phyloP scores from a whole-genome alignment of 1,140 invertebrate species.

The Zophobas atratus region DNA sequence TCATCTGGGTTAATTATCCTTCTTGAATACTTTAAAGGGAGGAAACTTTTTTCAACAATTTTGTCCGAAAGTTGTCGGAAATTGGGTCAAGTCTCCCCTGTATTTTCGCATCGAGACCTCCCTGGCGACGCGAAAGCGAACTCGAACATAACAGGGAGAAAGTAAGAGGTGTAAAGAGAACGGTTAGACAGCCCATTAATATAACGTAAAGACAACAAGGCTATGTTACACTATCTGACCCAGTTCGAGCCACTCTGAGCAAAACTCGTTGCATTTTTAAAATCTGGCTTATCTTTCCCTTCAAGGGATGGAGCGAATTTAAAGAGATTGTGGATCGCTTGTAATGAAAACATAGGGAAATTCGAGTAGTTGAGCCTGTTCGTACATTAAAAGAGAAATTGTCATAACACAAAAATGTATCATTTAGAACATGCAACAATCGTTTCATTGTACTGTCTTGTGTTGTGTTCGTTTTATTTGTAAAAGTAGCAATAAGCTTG shows the following conservation, averaged over 20 bases:
- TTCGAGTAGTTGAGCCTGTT: too few species aligned
- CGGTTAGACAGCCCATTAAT: constrained; percentile 40
- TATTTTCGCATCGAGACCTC: constrained; percentile 25
- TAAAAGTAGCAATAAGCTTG: too few species aligned
- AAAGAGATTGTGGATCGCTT: too few species aligned
- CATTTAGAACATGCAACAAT: too few species aligned
- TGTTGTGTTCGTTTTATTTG: too few species aligned
- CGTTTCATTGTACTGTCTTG: too few species aligned
- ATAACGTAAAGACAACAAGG: constrained; percentile 43
- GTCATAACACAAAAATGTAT: too few species aligned
- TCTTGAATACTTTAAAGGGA: constrained; percentile 33
- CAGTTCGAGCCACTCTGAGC: constrained; percentile 25
- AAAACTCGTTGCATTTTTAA: constrained; percentile 22
- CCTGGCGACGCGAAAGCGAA: constrained; percentile 5
- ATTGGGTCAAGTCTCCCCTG: constrained; percentile 30
- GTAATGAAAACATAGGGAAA: too few species aligned
- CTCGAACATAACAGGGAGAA: constrained; percentile 28
- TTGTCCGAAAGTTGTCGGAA: constrained; percentile 33
- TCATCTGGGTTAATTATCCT: constrained; percentile 36
- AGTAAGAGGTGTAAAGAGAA: constrained; percentile 46
- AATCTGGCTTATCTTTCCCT: constrained; percentile 23
- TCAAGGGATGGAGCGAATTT: not conserved
- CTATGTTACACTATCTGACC: constrained; percentile 47
- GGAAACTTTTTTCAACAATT: constrained; percentile 32
- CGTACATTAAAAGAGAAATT: too few species aligned